These are phyloP conservation scores for Acronicta psi DNA, from an alignment of 2,888 invertebrate species.

Conservation along the genomic window DNA sequence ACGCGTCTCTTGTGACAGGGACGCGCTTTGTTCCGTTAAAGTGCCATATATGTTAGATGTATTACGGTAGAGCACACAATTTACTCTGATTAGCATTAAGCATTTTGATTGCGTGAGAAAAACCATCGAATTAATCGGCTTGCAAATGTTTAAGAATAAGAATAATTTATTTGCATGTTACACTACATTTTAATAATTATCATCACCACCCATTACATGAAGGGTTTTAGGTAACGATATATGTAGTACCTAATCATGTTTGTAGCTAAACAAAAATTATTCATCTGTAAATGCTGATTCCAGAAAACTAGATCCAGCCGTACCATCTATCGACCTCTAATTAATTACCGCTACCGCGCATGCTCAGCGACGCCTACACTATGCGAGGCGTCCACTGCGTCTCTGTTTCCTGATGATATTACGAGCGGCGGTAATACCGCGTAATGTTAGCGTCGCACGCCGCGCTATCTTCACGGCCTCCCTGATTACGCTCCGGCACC, in stretches of 20 bases:
- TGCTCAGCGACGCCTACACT: conserved; percentile 9
- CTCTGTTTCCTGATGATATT: conserved; percentile 38
- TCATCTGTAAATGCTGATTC: not conserved
- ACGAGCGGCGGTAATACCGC: conserved; percentile 50
- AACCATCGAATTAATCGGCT: too few species aligned
- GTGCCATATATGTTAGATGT: conserved; percentile 1
- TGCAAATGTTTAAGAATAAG: too few species aligned
- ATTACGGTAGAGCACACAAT: not conserved
- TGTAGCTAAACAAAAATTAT: too few species aligned
- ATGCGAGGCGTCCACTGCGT: conserved; percentile 43
- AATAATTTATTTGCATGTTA: too few species aligned
- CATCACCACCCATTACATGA: too few species aligned
- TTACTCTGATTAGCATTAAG: too few species aligned
- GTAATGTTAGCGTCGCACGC: conserved; percentile 62
- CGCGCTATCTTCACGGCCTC: conserved; percentile 67
- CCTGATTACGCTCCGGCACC: conserved; percentile 63
- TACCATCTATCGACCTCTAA: conserved; percentile 2
- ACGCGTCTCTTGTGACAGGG: conserved; percentile 9
- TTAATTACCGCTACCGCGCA: conserved; percentile 13
- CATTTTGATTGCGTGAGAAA: conserved; percentile 9
- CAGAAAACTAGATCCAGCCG: not conserved
- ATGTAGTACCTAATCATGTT: too few species aligned
- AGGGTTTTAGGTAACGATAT: not conserved
- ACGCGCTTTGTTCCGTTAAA: conserved; percentile 15
- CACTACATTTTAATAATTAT: too few species aligned